Evolutionary conservation across 2,888 invertebrate genomes (phyloP), one percentile per base, ranked within the genome.

Genomic region (Chymomyza procnemis): DNA sequence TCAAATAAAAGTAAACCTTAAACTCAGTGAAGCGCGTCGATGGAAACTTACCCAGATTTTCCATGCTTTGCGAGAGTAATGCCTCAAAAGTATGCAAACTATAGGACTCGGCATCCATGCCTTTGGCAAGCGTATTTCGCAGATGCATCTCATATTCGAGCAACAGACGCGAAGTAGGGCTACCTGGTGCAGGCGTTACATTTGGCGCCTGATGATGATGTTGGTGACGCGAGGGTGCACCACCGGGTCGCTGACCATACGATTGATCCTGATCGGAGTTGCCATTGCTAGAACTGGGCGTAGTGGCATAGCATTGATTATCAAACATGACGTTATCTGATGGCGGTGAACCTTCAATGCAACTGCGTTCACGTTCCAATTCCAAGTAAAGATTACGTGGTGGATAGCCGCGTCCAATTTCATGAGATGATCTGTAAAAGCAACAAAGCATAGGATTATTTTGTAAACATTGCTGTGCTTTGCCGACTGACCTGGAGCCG

Each of bases 101-200:
- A 91, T 97, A 97, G 90, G 97, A 97, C 91, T 97, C 97, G 6
- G 97, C 97, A 88, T 97, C 97, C 96, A 97, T 96, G 77, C 97
- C 97, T 91, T 97, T 97, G 75, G 97, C 97, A 73, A 97, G 92
- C 0, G 97, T 97, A 90, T 97, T 97, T 73, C 97, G 93, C 66
- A 97, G 93, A 90, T 97, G 97, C 96, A 97, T 97, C 92, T 97
- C 97, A 88, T 97, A 97, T 90, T 97, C 97, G 70, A 97, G 93
- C 21, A 97, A 93, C 9, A 97, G 93, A 22, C 97, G 93, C 80
- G 96, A 95, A 61, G 97, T 95, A 66, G 97, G 95, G 68, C 97
- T 96, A 19, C 96, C 95, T 1, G 96, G 95, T 0, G 96, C 95
- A 26, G 95, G 94, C 0, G 95, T 95, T 9, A 94, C 93, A 88